A percentile compares a stretch with the other conserved stretches of the same genome.
Evolutionary conservation across 2,888 invertebrate genomes (phyloP).

Genomic region (Cryptus viduatorius): DNA sequence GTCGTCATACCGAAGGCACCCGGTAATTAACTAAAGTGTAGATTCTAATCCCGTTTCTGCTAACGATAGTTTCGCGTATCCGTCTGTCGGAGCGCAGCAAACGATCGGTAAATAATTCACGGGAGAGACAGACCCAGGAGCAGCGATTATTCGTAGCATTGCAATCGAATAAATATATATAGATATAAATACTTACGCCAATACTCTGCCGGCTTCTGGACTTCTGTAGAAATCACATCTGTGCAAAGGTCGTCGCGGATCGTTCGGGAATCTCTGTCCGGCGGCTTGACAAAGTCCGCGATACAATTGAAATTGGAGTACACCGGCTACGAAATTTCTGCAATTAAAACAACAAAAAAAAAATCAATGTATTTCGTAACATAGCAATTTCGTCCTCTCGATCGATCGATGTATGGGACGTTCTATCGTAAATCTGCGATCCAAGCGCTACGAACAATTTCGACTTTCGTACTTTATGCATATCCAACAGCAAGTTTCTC

Average conservation of each 20-base stretch:
- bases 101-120: conserved; percentile 55
- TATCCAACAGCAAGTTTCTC: not conserved
- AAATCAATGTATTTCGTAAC: not conserved
- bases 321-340: conserved; percentile 97
- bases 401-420: not conserved
- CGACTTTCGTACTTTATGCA: not conserved
- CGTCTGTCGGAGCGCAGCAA: conserved; percentile 37
- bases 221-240: conserved; percentile 96
- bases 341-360: conserved; percentile 68
- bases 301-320: conserved; percentile 97
- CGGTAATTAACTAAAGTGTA: conserved; percentile 67
- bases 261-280: conserved; percentile 92
- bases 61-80: conserved; percentile 48
- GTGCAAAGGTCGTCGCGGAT: conserved; percentile 91
- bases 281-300: conserved; percentile 93
- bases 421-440: not conserved
- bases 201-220: conserved; percentile 93
- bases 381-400: not conserved
- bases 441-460: not conserved
- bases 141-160: not conserved
- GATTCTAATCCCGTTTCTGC: conserved; percentile 61
- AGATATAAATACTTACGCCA: conserved; percentile 89
- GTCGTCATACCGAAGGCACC: conserved; percentile 52
- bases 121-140: conserved; percentile 41
- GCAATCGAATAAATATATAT: conserved; percentile 27